Evolutionary conservation across 2,888 invertebrate species (phyloP).

Genomic region (Entomobrya multifasciata): DNA sequence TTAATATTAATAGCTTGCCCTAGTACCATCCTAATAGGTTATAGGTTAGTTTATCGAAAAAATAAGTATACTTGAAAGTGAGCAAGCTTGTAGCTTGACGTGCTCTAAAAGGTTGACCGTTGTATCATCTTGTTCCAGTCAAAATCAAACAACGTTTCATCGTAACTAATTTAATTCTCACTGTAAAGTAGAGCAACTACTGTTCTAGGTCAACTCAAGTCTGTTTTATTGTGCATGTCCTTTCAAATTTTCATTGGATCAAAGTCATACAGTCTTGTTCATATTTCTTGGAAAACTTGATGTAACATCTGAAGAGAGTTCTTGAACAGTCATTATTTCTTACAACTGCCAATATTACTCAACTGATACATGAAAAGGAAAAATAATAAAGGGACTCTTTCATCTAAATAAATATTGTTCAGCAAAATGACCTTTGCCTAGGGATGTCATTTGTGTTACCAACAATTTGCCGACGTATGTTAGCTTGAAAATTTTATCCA

Average conservation of each 20-base stretch:
- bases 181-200: background rate
- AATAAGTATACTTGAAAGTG: background rate
- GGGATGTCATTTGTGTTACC: too few species aligned
- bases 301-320: too few species aligned
- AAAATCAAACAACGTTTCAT: background rate
- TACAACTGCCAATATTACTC: too few species aligned
- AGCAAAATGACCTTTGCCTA: too few species aligned
- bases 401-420: too few species aligned
- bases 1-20: conserved; percentile 2
- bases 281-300: background rate
- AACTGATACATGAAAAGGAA: too few species aligned
- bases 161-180: background rate
- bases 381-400: too few species aligned
- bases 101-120: conserved; percentile 21
- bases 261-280: background rate
- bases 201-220: conserved; percentile 5
- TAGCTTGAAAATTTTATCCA: conserved; percentile 19
- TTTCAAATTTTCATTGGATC: conserved; percentile 40
- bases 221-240: too few species aligned
- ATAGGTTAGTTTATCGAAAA: too few species aligned
- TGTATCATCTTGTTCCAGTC: background rate
- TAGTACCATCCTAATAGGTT: too few species aligned
- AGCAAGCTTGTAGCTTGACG: background rate
- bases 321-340: too few species aligned
- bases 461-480: too few species aligned